Percentiles rank a stretch among this genome's conserved stretches.
phyloP scores from a whole-genome alignment of 2,797 vertebrate genomes.

The Semaprochilodus insignis region DNA sequence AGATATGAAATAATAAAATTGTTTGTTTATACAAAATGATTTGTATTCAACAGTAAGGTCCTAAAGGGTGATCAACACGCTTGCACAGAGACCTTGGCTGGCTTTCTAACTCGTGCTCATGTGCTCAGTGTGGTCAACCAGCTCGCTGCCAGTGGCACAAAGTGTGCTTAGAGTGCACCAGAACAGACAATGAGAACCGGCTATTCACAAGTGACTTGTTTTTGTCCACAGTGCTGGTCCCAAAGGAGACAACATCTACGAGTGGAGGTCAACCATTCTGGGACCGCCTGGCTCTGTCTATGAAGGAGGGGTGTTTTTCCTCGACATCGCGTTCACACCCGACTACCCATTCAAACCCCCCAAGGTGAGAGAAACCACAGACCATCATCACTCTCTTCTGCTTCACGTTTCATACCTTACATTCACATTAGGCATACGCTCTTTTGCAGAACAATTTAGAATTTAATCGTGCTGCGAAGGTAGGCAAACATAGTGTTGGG shows the following conservation, averaged over 20 bases:
- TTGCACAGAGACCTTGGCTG: too few relatives aligned
- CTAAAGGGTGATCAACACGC: too few relatives aligned
- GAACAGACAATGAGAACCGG: background rate
- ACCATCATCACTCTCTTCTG: background rate
- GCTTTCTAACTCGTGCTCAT: too few relatives aligned
- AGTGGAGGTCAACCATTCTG: conserved; percentile 90
- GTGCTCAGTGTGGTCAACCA: too few relatives aligned
- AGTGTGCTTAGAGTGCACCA: background rate
- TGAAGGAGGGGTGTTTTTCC: conserved; percentile 89
- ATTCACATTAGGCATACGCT: too few relatives aligned
- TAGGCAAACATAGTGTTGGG: too few relatives aligned
- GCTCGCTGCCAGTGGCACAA: too few relatives aligned
- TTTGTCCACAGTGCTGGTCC: conserved; percentile 81
- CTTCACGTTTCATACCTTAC: background rate
- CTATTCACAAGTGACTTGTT: conserved; percentile 20
- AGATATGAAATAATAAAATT: too few relatives aligned
- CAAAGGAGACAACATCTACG: conserved; percentile 91
- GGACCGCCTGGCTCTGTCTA: conserved; percentile 90
- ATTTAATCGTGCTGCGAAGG: too few relatives aligned
- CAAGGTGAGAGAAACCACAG: conserved; percentile 77
- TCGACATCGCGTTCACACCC: conserved; percentile 89
- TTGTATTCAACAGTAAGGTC: too few relatives aligned
- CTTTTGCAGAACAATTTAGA: too few relatives aligned
- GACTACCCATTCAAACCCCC: conserved; percentile 93
- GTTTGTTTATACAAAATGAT: too few relatives aligned